Evolutionary conservation across 2,113 vertebrate genomes (phyloP).

Genomic region (Ginglymostoma cirratum): DNA sequence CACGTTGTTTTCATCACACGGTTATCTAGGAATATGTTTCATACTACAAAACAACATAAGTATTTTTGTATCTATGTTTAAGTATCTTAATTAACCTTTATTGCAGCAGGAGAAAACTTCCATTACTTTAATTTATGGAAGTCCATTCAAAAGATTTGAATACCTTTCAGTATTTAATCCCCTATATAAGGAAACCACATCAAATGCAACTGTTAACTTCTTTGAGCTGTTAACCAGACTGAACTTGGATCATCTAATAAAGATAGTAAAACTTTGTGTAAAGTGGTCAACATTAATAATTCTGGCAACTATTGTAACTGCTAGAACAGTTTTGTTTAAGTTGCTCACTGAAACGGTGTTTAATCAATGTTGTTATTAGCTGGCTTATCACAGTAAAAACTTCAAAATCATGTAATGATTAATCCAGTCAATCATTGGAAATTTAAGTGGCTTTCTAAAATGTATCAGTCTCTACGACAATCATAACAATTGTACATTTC

Average conservation of each 20-base stretch:
- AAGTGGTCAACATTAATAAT: not conserved
- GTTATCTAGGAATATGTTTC: not conserved
- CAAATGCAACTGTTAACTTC: not conserved
- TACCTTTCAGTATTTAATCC: not conserved
- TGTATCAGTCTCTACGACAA: too few relatives aligned
- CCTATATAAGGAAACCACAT: not conserved
- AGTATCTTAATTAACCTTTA: not conserved
- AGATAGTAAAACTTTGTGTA: not conserved
- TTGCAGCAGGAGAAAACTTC: not conserved
- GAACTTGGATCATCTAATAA: not conserved
- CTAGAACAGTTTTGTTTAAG: too few relatives aligned
- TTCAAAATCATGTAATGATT: not conserved
- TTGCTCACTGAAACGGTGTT: not conserved
- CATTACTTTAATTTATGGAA: not conserved
- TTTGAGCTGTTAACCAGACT: not conserved
- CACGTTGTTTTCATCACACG: not conserved
- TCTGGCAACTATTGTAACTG: not conserved
- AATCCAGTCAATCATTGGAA: not conserved
- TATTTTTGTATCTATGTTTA: not conserved
- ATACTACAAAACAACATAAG: not conserved
- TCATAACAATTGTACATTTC: not conserved
- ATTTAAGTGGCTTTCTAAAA: too few relatives aligned
- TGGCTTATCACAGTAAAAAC: not conserved
- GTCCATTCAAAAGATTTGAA: not conserved
- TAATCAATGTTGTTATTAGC: not conserved